phyloP scores from a whole-genome alignment of 2,113 vertebrate species.

The Deroptyus accipitrinus region DNA sequence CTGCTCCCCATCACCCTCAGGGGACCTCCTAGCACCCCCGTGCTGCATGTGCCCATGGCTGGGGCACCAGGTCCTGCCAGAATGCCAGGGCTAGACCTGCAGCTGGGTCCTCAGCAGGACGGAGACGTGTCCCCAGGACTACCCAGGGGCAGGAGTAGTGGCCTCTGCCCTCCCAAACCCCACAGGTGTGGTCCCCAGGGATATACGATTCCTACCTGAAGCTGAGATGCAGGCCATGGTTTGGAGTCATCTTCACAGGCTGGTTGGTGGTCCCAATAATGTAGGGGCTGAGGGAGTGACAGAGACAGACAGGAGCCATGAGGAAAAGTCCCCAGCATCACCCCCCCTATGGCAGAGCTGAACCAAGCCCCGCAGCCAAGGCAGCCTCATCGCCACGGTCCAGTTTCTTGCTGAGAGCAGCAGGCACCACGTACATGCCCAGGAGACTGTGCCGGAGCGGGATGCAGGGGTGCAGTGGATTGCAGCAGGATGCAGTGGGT shows the following conservation, averaged over 20 bases:
- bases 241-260: slow-evolving; percentile 92
- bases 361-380: neutral
- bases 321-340: neutral
- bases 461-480: too few relatives aligned
- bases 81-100: neutral
- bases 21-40: neutral
- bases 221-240: slow-evolving; percentile 93
- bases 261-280: slow-evolving; percentile 96
- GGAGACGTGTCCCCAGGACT: neutral
- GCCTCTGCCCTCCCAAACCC: neutral
- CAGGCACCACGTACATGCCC: fast-evolving
- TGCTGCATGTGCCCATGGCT: neutral
- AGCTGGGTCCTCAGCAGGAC: neutral
- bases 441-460: fast-evolving
- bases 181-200: neutral
- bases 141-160: neutral
- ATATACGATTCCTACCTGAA: slow-evolving; percentile 80
- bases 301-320: neutral
- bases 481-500: too few relatives aligned
- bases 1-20: neutral
- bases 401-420: neutral
- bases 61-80: neutral
- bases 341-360: fast-evolving
- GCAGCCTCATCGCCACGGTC: neutral
- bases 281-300: slow-evolving; percentile 81